These are phyloP conservation scores for Burhinus oedicnemus DNA, from an alignment of 2,113 vertebrate species.

Conservation along the genomic window DNA sequence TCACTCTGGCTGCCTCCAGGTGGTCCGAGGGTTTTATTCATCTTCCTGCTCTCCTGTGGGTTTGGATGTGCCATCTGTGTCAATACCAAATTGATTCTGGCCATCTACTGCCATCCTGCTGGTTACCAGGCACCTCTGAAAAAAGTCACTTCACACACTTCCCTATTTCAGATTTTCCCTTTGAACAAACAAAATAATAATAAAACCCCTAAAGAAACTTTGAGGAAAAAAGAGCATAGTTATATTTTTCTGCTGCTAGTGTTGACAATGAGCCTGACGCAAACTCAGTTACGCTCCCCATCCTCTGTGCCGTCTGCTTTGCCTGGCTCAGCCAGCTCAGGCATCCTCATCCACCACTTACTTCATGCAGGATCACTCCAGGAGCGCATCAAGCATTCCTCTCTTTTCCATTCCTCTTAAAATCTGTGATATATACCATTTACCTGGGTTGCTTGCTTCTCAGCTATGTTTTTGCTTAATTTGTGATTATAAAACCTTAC, in stretches of 20 bases:
- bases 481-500: not conserved
- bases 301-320: not conserved
- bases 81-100: not conserved
- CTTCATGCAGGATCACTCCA: rapidly evolving
- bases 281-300: no score
- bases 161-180: not conserved
- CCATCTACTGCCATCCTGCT: not conserved
- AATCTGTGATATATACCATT: rapidly evolving
- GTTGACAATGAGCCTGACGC: not conserved
- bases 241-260: not conserved
- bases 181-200: not conserved
- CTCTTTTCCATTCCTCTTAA: not conserved
- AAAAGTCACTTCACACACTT: not conserved
- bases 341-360: rapidly evolving
- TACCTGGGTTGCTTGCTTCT: not conserved
- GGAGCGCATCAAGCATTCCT: rapidly evolving
- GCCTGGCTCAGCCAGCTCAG: not conserved
- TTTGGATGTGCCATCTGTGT: not conserved
- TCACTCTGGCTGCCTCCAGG: rapidly evolving
- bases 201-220: not conserved
- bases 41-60: rapidly evolving
- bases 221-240: rapidly evolving
- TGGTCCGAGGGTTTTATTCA: not conserved
- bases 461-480: rapidly evolving
- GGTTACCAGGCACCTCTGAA: not conserved